These are phyloP conservation scores for Agapornis canus DNA, from an alignment of 2,797 vertebrate species.

Conservation along the genomic window DNA sequence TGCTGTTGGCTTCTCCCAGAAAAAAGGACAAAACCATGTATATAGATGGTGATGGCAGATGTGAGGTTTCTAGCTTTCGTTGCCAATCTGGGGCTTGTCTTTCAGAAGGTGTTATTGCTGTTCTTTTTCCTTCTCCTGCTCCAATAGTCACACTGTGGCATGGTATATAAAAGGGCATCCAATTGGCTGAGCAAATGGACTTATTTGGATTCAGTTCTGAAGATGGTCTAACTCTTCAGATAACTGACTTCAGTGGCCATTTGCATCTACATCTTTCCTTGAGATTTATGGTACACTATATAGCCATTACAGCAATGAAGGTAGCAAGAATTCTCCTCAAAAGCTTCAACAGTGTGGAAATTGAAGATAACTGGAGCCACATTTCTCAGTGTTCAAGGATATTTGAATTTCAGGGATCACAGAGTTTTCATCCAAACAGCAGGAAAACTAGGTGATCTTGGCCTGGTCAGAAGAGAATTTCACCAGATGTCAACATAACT, in stretches of 20 bases:
- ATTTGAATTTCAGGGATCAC: neutral
- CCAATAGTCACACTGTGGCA: neutral
- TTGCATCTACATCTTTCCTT: neutral
- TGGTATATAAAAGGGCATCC: neutral
- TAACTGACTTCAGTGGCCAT: neutral
- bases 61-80: slow-evolving; percentile 11
- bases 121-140: neutral
- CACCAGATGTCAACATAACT: neutral
- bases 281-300: neutral
- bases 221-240: neutral
- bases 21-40: slow-evolving; percentile 28
- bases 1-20: slow-evolving; percentile 43
- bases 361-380: neutral
- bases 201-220: neutral
- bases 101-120: slow-evolving; percentile 10
- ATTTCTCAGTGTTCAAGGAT: neutral
- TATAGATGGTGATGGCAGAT: slow-evolving; percentile 50
- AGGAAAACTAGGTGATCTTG: neutral
- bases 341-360: neutral
- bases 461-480: neutral
- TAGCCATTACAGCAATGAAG: neutral
- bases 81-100: slow-evolving; percentile 17
- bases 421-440: neutral
- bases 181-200: neutral
- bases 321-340: neutral